Percentiles rank a stretch among this genome's conserved stretches.
Evolutionary conservation across 2,113 vertebrate species (phyloP).

Genomic region (Thinocorus orbignyianus): DNA sequence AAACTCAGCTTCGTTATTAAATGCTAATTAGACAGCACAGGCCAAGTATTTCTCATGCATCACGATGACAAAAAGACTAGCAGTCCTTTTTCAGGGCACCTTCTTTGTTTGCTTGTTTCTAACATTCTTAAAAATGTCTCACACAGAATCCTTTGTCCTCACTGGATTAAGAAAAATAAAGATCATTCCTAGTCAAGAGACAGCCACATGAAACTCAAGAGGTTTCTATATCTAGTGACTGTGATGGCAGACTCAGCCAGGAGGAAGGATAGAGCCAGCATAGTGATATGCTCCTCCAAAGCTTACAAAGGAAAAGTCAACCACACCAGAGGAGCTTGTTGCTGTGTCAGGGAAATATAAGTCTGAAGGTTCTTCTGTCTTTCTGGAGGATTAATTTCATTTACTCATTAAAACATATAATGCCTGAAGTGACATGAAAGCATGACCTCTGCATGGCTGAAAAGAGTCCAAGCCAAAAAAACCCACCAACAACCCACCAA

Average conservation of each 20-base stretch:
- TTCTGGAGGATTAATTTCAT: slow-evolving; percentile 1
- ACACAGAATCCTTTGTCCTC: neutral
- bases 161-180: neutral
- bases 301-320: neutral
- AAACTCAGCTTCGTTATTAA: neutral
- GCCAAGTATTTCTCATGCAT: neutral
- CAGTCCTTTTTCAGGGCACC: neutral
- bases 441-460: neutral
- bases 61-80: neutral
- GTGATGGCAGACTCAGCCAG: neutral
- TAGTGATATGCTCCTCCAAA: neutral
- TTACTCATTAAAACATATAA: slow-evolving; percentile 8
- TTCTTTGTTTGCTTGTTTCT: neutral
- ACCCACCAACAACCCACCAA: neutral
- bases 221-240: neutral
- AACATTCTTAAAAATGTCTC: neutral
- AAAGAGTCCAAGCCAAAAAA: neutral
- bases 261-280: neutral
- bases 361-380: neutral
- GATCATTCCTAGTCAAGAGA: neutral
- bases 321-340: neutral
- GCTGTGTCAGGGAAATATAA: neutral
- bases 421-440: neutral
- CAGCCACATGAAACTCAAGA: neutral
- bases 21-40: neutral